Conservation (phyloP, 1,140 invertebrate species). For the Penaeus vannamei region DNA sequence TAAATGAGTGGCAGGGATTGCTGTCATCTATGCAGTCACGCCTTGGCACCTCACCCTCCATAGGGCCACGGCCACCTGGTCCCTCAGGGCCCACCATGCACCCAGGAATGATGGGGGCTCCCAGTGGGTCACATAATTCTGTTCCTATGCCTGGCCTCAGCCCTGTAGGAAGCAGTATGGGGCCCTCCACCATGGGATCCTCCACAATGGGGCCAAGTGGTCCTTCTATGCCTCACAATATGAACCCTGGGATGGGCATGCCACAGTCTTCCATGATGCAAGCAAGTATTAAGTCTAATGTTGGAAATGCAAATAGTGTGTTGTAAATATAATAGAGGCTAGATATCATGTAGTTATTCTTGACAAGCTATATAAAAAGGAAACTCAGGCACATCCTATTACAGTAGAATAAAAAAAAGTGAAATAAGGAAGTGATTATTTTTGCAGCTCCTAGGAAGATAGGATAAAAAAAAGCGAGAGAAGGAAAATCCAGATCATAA, state of each 20-base stretch:
- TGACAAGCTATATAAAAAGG: not conserved
- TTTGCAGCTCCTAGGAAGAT: no score
- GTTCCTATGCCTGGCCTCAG: slow-evolving; percentile 63
- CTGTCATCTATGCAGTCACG: slow-evolving; percentile 80
- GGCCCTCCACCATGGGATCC: slow-evolving; percentile 41
- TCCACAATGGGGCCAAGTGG: not conserved
- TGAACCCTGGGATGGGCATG: slow-evolving; percentile 58
- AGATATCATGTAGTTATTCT: slow-evolving; percentile 37
- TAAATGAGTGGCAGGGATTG: slow-evolving; percentile 89
- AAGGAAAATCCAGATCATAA: no score
- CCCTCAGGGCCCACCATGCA: slow-evolving; percentile 23
- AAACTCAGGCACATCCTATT: no score
- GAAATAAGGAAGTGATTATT: no score
- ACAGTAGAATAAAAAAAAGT: no score
- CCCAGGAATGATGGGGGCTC: slow-evolving; percentile 32
- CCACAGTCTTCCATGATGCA: slow-evolving; percentile 59
- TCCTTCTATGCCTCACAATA: slow-evolving; percentile 52
- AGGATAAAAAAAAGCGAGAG: no score
- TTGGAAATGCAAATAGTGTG: slow-evolving; percentile 36
- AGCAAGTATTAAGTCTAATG: slow-evolving; percentile 54
- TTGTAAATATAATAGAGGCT: no score
- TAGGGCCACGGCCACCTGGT: slow-evolving; percentile 50
- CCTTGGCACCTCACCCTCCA: slow-evolving; percentile 57
- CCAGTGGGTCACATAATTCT: slow-evolving; percentile 29
- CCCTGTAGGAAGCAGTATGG: slow-evolving; percentile 56